These are phyloP conservation scores for Otocyon megalotis DNA, from an alignment of 2,113 vertebrate genomes.

Conservation along the genomic window DNA sequence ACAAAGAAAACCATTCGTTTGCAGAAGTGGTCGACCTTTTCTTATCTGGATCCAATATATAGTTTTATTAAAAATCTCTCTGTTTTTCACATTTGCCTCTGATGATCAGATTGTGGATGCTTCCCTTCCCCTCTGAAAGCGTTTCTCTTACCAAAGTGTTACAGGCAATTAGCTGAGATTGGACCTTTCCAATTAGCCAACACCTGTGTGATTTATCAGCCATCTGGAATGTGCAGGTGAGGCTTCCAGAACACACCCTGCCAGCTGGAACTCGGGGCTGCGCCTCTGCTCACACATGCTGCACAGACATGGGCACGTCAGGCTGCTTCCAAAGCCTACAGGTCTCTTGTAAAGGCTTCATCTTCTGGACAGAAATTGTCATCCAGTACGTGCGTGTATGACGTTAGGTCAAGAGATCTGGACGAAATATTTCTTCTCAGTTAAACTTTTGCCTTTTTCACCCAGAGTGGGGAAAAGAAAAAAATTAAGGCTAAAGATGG, in stretches of 20 bases:
- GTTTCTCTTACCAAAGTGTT: background rate
- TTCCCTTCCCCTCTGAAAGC: background rate
- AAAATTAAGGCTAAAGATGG: background rate
- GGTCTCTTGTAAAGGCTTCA: background rate
- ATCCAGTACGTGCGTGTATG: background rate
- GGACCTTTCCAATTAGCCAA: background rate
- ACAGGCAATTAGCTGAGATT: background rate
- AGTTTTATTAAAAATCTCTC: background rate
- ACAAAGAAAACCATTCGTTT: background rate
- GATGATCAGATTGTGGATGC: background rate
- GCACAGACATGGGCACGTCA: accelerated
- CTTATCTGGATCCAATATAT: background rate
- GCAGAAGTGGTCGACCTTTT: background rate
- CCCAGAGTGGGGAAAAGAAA: background rate
- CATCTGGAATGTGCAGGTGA: background rate
- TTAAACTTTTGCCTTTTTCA: background rate
- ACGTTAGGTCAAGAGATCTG: background rate
- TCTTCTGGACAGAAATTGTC: background rate
- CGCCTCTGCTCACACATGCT: background rate
- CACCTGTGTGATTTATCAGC: background rate
- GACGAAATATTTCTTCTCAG: background rate
- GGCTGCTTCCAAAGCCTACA: background rate
- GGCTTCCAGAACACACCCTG: background rate
- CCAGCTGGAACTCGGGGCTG: no score
- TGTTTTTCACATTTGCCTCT: background rate